Evolutionary conservation across 1,140 invertebrate genomes (phyloP).

Genomic region (Heliconius eleuchia): DNA sequence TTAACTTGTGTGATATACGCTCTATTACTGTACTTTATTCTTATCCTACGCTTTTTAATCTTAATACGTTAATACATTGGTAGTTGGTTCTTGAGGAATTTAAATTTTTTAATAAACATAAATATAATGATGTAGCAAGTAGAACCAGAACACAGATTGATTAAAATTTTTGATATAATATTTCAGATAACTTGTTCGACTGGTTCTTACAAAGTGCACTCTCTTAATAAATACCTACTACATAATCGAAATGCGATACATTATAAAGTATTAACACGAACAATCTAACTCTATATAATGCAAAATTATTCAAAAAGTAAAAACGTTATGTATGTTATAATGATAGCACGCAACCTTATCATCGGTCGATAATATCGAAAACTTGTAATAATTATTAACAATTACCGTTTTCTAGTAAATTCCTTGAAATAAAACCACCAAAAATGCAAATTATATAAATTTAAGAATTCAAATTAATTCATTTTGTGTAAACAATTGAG

Average conservation of each 20-base stretch:
- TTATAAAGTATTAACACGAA: not conserved
- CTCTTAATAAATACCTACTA: not conserved
- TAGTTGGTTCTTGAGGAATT: constrained; percentile 10
- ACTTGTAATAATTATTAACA: not conserved
- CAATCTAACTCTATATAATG: not conserved
- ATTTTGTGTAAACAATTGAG: not conserved
- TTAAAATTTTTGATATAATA: not conserved
- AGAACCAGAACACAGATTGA: constrained; percentile 26
- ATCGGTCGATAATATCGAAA: constrained; percentile 5
- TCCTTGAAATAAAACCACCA: not conserved
- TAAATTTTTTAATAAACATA: not conserved
- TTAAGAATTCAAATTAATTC: not conserved
- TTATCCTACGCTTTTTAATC: constrained; percentile 7
- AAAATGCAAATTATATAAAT: constrained; percentile 10
- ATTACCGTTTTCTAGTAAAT: constrained; percentile 12
- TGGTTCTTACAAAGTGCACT: not conserved
- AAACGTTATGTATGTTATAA: constrained; percentile 18
- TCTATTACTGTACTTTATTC: constrained; percentile 36
- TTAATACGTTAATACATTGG: not conserved
- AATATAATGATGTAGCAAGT: constrained; percentile 7
- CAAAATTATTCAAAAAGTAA: constrained; percentile 8
- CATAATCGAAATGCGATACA: not conserved
- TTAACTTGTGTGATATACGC: constrained; percentile 45
- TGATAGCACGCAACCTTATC: constrained; percentile 9
- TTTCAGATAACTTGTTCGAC: constrained; percentile 14